Evolutionary conservation across 53 echinoderm and acorn worm species (phyloP), one percentile per base, ranked within the genome.

Genomic region (Holothuria scabra): DNA sequence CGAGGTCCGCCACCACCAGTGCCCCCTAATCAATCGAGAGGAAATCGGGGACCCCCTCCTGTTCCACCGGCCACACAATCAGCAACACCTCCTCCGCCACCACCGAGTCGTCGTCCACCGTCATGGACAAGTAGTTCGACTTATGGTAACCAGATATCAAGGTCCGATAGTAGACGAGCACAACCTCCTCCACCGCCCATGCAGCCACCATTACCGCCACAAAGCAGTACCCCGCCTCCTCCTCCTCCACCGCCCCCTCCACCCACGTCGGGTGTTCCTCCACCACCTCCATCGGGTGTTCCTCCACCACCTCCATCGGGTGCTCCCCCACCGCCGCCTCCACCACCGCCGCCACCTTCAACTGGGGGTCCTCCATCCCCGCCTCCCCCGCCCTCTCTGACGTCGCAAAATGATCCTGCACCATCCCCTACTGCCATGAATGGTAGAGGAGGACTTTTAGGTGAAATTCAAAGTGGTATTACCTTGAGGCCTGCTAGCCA

Each of bases 1-100:
- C 18, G 72, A 72, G 72, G 72, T 9, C 46, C 72, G 21, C 72
- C 72, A 46, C 72, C 72, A n/a, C 72, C 72, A 26, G 46, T 72
- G 46, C 72, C 72, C 26, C 20, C 72, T n/a, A 44, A n/a, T 12
- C 30, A 32, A 33, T 20, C 33, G 35, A 31, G 21, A 30, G n/a
- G 46, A 10, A 41, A 72, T 72, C 72, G 72, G 48, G 72, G 72
- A 44, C 49, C 72, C 21, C 72, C 72, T 2, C 72, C 72, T 72
- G 46, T 38, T 21, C 48, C 24, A 38, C 72, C 46, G 9, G 13
- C 72, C 24, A 5, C 44, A 9, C 33, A 18, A 25, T 23, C 72
- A 48, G 14, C 44, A 41, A 2, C 49, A 44, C 21, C 72, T 25
- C 72, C 72, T 32, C 72, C 72, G 23, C 71, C 46, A 71, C 71